Evolutionary conservation across 2,113 vertebrate species (phyloP), one percentile per base, ranked within the genome.

Genomic region (Beaufortia kweichowensis): DNA sequence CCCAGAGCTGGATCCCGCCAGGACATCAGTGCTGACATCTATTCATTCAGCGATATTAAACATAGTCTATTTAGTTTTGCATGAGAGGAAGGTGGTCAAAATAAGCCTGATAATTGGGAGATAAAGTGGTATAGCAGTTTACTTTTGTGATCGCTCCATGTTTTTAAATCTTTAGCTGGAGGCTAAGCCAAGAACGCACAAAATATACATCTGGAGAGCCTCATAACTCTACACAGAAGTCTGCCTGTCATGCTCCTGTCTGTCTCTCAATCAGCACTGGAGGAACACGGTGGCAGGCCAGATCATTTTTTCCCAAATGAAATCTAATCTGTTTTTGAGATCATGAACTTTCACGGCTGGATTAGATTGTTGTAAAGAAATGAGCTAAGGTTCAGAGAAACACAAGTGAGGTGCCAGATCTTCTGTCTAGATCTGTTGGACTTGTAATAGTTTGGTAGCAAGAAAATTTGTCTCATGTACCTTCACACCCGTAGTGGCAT

Each of bases 1-100:
- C 71, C 86, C 88, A 90, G 43, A 67, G 35, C 19, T 53, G 29
- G 63, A 5, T 70, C 62, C 57, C 6, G 67, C 75, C 79, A 78
- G 56, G 35, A 81, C 76, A 75, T 28, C 63, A 43, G 26, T 57
- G n/a, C 14, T 35, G 48, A 67, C 6, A n/a, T 53, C 48, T 6
- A 57, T 73, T 28, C 53, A 73, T 35, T 28, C 53, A 59, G 72
- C 31, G 55, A 65, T 56, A 74, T 77, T 62, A 74, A 74, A 74
- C 66, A 78, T 41, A 74, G 62, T 68, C 46, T 50, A 11, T n/a
- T 24, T 81, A 62, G 35, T 69, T 26, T 72, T 68, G 62, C 55
- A 81, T 61, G 33, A 46, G 17, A 15, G 33, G 46, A 9, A 21
- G 2, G 19, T 67, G 24, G 70, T 57, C 26, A 68, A 2, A 56